Base-by-base conservation (phyloP, 2,113 vertebrate species). In the Alosa alosa region DNA sequence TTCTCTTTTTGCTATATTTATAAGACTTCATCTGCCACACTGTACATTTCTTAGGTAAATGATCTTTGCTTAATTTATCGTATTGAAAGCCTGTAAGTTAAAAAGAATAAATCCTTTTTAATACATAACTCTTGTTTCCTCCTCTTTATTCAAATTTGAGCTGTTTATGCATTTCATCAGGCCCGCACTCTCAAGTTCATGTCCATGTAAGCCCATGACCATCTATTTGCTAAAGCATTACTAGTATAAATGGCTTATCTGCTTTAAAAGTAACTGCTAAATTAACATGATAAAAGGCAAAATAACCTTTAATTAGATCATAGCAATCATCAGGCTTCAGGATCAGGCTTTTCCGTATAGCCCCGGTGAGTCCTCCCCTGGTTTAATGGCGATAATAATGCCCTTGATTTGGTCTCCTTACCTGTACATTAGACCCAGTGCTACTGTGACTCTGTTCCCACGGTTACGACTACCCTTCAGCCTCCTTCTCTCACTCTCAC, bases 21-120 rank as follows among this genome's bases (percentile, higher is more conserved):
- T 91, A 91, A 94, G 90, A 75, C 93, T 50, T 94, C 95, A 93
- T 94, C 93, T 91, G 84, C 89, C 87, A 92, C 90, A 90, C 91
- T 96, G 95, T 96, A 95, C 94, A 95, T 96, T 96, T 94, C 93
- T 94, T 93, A 92, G 90, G 72, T 86, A 89, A 94, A 88, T 50
- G 96, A 96, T 96, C 0, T 94, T 93, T 95, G 94, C 92, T 93
- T 95, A 96, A 96, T 96, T 96, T 96, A 96, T 96, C 92, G 87
- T 94, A 95, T 94, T 95, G 96, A 93, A 94, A 95, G 92, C 92
- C 47, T 98, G 97, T 97, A 96, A 95, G 95, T 94, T 36, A 78
- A 39, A 47, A 88, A 83, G 96, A 99, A 98, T 98, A 98, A 99
- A 98, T 96, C 85, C 87, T 89, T 92, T 89, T 93, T 92, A 93